Conservation (phyloP, 2,888 invertebrate genomes). For the Orthonychiurus folsomi region DNA sequence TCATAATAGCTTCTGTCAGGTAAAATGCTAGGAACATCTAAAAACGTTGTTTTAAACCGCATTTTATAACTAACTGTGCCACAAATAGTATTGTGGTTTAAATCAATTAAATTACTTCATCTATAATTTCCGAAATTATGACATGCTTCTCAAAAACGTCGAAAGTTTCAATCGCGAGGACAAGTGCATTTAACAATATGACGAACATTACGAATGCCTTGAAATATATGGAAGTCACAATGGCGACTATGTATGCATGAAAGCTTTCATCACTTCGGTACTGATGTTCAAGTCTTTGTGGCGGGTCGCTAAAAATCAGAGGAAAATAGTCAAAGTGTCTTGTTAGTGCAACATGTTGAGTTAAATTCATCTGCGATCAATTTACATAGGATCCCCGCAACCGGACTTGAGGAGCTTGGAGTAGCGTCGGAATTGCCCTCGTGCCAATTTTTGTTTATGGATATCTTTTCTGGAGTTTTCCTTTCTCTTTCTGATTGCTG, state of each 20-base stretch:
- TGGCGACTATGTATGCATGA: slow-evolving; percentile 27
- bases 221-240: slow-evolving; percentile 25
- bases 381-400: slow-evolving; percentile 13
- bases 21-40: slow-evolving; percentile 37
- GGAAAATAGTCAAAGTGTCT: background rate
- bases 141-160: slow-evolving; percentile 14
- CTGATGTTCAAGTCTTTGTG: slow-evolving; percentile 10
- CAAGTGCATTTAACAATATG: slow-evolving; percentile 30
- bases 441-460: background rate
- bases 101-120: slow-evolving; percentile 22
- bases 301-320: slow-evolving; percentile 4
- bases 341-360: too few species aligned
- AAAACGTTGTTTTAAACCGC: background rate
- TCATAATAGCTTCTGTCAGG: slow-evolving; percentile 30
- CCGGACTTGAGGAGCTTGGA: slow-evolving; percentile 4
- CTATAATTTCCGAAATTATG: slow-evolving; percentile 21
- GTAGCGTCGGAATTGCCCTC: slow-evolving; percentile 12
- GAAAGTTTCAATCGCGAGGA: slow-evolving; percentile 32
- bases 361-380: background rate
- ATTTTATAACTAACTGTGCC: background rate
- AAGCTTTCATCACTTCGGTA: slow-evolving; percentile 21
- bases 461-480: background rate
- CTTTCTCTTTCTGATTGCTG: background rate
- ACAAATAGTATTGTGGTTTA: slow-evolving; percentile 2
- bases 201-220: slow-evolving; percentile 31